A percentile compares a stretch with the other conserved stretches of the same genome.
phyloP scores from a whole-genome alignment of 2,797 vertebrate species.

The Meriones psammophilus region DNA sequence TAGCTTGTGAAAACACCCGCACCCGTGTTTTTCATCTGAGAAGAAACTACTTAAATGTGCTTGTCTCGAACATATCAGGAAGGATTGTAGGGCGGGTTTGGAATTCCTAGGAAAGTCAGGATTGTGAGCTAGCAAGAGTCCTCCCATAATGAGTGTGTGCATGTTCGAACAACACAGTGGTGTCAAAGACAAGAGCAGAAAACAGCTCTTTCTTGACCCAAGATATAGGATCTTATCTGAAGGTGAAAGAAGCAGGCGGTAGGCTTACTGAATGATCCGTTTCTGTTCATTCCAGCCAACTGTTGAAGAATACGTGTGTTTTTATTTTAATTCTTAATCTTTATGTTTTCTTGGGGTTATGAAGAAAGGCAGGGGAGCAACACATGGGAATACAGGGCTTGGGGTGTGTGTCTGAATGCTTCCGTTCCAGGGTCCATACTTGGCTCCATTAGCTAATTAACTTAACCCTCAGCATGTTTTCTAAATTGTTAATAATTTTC shows the following conservation, averaged over 20 bases:
- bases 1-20: background rate
- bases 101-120: background rate
- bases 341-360: background rate
- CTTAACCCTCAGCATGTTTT: background rate
- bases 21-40: background rate
- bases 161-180: background rate
- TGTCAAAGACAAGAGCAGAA: background rate
- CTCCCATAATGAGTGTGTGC: background rate
- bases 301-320: background rate
- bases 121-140: background rate
- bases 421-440: background rate
- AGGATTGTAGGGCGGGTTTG: background rate
- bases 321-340: background rate
- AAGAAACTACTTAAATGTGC: background rate
- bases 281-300: background rate
- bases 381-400: background rate
- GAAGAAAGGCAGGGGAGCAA: background rate
- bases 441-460: background rate
- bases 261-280: background rate
- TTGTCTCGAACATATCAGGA: background rate
- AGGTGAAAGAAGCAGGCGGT: background rate
- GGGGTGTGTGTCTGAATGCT: fast-evolving
- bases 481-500: background rate
- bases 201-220: background rate
- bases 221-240: background rate